A percentile compares a stretch with the other conserved stretches of the same genome.
phyloP scores from a whole-genome alignment of 2,888 invertebrate genomes.

The Odontocolon sp. region DNA sequence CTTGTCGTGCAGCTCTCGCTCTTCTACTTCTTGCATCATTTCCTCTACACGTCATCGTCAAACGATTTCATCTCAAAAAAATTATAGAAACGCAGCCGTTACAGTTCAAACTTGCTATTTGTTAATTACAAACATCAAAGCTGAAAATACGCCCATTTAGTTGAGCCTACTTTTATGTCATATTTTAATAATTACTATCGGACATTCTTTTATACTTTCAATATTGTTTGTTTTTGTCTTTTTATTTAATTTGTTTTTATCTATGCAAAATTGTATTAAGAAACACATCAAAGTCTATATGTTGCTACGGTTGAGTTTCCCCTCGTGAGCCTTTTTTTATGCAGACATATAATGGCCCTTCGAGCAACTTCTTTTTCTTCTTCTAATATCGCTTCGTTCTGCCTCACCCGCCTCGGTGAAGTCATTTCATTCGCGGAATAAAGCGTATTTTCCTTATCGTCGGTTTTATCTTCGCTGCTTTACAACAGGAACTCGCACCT shows the following conservation, averaged over 20 bases:
- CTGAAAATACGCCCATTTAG: too few relatives aligned
- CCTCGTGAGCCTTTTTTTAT: slow-evolving; percentile 23
- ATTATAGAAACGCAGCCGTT: background rate
- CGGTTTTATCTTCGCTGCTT: slow-evolving; percentile 55
- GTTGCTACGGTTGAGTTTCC: slow-evolving; percentile 3
- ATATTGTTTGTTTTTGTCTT: too few relatives aligned
- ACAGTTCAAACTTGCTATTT: too few relatives aligned
- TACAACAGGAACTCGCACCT: slow-evolving; percentile 60
- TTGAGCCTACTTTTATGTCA: too few relatives aligned
- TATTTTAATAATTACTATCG: too few relatives aligned
- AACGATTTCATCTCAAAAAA: slow-evolving; percentile 10
- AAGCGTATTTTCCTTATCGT: slow-evolving; percentile 58
- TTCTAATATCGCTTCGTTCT: slow-evolving; percentile 25
- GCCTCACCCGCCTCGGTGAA: slow-evolving; percentile 30
- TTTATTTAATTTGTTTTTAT: too few relatives aligned
- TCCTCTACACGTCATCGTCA: slow-evolving; percentile 21
- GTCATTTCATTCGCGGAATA: slow-evolving; percentile 57
- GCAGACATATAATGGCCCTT: slow-evolving; percentile 22
- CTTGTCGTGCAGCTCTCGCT: slow-evolving; percentile 1
- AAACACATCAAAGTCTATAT: too few relatives aligned
- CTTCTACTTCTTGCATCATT: slow-evolving; percentile 24
- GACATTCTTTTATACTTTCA: too few relatives aligned
- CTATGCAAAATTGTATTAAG: too few relatives aligned
- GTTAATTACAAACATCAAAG: too few relatives aligned
- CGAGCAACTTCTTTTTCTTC: slow-evolving; percentile 20